phyloP scores from a whole-genome alignment of 2,888 invertebrate species.

The Ichneumoninae sp. region DNA sequence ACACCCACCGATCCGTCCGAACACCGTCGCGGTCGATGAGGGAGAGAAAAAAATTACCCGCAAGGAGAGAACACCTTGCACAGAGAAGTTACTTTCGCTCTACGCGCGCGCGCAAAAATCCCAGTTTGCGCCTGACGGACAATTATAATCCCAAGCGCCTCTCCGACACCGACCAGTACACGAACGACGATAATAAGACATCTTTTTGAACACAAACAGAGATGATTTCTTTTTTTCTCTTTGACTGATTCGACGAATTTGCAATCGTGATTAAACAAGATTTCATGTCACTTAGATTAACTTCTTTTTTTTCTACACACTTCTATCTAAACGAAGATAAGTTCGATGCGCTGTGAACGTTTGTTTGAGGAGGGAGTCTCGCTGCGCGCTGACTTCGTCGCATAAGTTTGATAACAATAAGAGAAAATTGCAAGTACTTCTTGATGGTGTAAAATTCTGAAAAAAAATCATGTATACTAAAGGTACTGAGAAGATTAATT shows the following conservation, averaged over 20 bases:
- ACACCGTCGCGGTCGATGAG: conserved; percentile 34
- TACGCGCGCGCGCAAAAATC: too few species aligned
- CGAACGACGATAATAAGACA: conserved; percentile 45
- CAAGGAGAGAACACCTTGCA: background rate
- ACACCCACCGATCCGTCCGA: conserved; percentile 19
- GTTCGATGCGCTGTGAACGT: conserved; percentile 35
- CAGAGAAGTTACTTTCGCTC: too few species aligned
- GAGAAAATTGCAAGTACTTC: too few species aligned
- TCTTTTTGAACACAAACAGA: conserved; percentile 49
- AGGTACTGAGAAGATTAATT: too few species aligned
- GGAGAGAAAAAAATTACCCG: conserved; percentile 11
- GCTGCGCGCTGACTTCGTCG: too few species aligned
- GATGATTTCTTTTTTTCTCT: conserved; percentile 11
- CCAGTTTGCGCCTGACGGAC: background rate
- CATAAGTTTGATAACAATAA: too few species aligned
- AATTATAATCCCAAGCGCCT: conserved; percentile 18
- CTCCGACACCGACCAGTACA: conserved; percentile 38
- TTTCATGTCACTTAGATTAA: conserved; percentile 45
- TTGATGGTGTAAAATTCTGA: too few species aligned
- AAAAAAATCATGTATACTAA: too few species aligned
- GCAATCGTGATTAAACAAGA: conserved; percentile 20
- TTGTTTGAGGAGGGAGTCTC: background rate
- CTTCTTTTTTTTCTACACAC: conserved; percentile 29
- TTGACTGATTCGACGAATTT: background rate
- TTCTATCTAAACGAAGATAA: conserved; percentile 60